Conservation (phyloP, 2,797 vertebrate genomes). For the Phataginus tetradactyla region DNA sequence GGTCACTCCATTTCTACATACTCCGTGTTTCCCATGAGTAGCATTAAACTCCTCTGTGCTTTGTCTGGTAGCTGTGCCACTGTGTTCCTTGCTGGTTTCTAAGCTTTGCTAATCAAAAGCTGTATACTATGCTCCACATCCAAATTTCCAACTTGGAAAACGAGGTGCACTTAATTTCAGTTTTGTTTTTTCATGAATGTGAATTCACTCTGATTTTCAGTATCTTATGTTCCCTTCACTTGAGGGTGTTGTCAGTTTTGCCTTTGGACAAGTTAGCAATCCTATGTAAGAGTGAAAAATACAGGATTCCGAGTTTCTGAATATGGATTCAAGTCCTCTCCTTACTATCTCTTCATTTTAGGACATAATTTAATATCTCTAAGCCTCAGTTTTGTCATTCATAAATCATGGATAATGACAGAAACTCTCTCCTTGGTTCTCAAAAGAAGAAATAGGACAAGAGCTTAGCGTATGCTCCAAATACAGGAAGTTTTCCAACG, state of each 20-base stretch:
- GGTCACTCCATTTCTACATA: background rate
- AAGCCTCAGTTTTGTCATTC: background rate
- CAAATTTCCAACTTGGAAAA: constrained; percentile 3
- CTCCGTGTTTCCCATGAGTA: background rate
- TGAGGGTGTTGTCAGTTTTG: background rate
- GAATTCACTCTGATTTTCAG: constrained; percentile 15
- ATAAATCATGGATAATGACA: background rate
- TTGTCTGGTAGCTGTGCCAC: background rate
- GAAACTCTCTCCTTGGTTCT: constrained; percentile 6
- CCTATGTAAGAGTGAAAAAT: background rate
- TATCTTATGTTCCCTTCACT: background rate
- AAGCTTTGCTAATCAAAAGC: background rate
- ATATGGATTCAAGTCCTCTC: background rate
- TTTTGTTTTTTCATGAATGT: background rate
- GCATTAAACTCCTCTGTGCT: constrained; percentile 25
- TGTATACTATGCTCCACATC: background rate
- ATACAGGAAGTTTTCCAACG: background rate
- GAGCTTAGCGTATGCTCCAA: background rate
- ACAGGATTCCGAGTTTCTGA: background rate
- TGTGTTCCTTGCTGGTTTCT: constrained; percentile 38
- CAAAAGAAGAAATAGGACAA: background rate
- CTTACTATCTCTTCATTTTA: background rate
- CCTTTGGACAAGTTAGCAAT: background rate
- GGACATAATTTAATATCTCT: background rate
- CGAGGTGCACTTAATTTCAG: background rate